Percentiles rank a stretch among this genome's conserved stretches.
phyloP scores from a whole-genome alignment of 2,797 vertebrate species.

The Rhynchotus rufescens region DNA sequence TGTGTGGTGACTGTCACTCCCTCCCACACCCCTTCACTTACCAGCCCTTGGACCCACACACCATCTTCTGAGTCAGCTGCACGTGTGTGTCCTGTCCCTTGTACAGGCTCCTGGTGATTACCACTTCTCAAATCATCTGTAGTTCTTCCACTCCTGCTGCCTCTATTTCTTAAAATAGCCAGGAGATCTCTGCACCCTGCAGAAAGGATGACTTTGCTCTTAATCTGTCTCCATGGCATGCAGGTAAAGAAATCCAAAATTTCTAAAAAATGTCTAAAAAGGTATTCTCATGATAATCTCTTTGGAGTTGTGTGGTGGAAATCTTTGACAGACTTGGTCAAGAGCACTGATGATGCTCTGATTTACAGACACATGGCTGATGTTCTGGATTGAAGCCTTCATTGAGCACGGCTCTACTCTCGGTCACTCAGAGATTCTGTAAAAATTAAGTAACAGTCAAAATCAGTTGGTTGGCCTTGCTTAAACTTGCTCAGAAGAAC shows the following conservation, averaged over 20 bases:
- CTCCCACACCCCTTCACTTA: background rate
- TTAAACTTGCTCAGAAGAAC: background rate
- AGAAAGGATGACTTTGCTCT: constrained; percentile 57
- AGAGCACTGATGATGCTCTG: background rate
- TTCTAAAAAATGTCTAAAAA: background rate
- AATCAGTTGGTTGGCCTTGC: background rate
- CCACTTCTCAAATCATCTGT: constrained; percentile 62
- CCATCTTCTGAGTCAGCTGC: constrained; percentile 56
- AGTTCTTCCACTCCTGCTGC: constrained; percentile 59
- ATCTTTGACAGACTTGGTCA: background rate
- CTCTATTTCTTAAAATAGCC: constrained; percentile 65
- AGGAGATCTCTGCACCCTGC: constrained; percentile 37
- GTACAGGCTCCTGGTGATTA: constrained; percentile 27
- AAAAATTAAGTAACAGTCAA: background rate
- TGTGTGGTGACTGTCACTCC: background rate
- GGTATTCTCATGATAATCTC: background rate
- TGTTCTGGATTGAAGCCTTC: background rate
- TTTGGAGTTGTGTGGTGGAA: background rate
- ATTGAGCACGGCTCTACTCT: background rate
- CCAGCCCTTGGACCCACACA: constrained; percentile 1
- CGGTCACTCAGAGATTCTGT: background rate
- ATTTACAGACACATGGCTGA: background rate
- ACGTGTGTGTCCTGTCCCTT: constrained; percentile 61
- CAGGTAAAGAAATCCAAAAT: constrained; percentile 44
- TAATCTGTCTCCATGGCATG: background rate